Evolutionary conservation across 2,797 vertebrate species (phyloP), one percentile per base, ranked within the genome.

Genomic region (Graptemys geographica): DNA sequence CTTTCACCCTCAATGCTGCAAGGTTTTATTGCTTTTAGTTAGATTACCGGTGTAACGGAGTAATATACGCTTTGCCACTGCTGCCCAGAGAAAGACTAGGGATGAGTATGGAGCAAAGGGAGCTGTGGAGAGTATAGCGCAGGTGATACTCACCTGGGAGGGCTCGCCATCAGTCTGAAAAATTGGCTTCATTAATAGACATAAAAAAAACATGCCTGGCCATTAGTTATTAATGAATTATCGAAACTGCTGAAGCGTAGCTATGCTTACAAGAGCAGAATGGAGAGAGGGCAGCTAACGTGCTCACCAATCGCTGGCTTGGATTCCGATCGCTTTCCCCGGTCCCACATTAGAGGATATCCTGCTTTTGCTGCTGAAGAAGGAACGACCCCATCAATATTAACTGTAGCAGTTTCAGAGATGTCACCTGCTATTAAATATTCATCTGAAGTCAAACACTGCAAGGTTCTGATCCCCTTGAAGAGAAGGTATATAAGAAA

Each of bases 181-280:
- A 96, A 95, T 92, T 62, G 31, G 31, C 80, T 96, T 95, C 82
- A 92, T 94, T 94, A 93, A 53, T 52, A 89, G 86, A 84, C 44
- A 91, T 95, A 87, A 97, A 97, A 95, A 96, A 96, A 96, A 90
- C 76, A 93, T 91, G 72, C n/a, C 53, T 3, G 51, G 31, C 86
- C 41, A 72, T 93, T 47, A 94, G 78, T 87, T 95, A 95, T 81
- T 93, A 90, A 93, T 90, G 72, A 92, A 81, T 41, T 12, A 37
- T 11, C 2, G 56, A 92, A 87, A 80, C 83, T 74, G 62, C 31
- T 91, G 80, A 90, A 95, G 84, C 0, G 0, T 3, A 86, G 72
- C 88, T 65, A 82, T 0, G 0, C 33, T 85, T 72, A 57, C 81
- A 93, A 82, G 86, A 88, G 56, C 89, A 78, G 69, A 85, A 93